A percentile compares a stretch with the other conserved stretches of the same genome.
Conservation (phyloP, 2,888 invertebrate species). For the Seira musarum region DNA sequence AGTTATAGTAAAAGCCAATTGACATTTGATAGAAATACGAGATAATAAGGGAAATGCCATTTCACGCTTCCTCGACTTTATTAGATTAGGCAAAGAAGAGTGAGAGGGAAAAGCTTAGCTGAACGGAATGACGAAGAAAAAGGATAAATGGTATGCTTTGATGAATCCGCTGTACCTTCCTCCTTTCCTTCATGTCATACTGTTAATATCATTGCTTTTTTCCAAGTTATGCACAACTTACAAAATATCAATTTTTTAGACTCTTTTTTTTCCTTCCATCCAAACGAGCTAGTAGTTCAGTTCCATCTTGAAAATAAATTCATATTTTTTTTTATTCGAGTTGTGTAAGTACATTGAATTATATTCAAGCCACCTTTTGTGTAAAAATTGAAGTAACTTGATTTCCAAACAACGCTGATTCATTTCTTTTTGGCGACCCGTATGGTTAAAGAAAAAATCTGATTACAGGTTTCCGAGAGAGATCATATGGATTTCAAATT, state of each 20-base stretch:
- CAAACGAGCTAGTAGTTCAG: no score
- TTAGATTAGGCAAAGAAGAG: conserved; percentile 66
- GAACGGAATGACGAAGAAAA: conserved; percentile 50
- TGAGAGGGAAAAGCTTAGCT: conserved; percentile 41
- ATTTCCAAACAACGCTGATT: no score
- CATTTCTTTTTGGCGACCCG: no score
- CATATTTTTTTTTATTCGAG: no score
- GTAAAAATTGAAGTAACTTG: no score
- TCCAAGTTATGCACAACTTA: not conserved
- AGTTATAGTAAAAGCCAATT: conserved; percentile 59
- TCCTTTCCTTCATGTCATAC: not conserved
- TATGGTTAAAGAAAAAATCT: no score
- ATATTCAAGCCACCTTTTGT: no score
- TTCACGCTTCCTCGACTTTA: conserved; percentile 68
- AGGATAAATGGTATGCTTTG: conserved; percentile 54
- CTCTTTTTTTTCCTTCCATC: no score
- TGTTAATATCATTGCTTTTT: not conserved
- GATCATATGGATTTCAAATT: no score
- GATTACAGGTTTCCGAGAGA: no score
- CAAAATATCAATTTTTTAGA: not conserved
- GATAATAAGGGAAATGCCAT: conserved; percentile 70
- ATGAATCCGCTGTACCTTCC: conserved; percentile 38
- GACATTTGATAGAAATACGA: conserved; percentile 68
- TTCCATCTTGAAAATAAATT: no score
- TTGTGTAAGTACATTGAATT: no score